Conservation (phyloP, 2,888 invertebrate species). For the Dolichomitus sp. region DNA sequence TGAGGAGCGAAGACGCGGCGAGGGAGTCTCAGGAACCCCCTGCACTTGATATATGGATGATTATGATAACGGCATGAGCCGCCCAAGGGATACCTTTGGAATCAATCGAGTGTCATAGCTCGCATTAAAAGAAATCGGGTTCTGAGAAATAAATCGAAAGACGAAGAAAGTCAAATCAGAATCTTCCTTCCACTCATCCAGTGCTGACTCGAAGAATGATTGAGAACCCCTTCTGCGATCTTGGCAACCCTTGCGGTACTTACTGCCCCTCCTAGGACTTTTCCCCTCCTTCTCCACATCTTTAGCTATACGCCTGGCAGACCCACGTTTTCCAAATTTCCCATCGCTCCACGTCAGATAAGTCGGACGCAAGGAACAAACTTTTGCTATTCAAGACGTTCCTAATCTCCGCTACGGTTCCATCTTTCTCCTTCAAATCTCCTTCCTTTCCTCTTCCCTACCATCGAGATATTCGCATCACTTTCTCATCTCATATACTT, state of each 20-base stretch:
- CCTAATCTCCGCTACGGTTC: slow-evolving; percentile 42
- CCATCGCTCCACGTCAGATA: slow-evolving; percentile 76
- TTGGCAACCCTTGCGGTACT: slow-evolving; percentile 26
- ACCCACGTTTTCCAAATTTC: slow-evolving; percentile 68
- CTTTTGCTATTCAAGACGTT: slow-evolving; percentile 68
- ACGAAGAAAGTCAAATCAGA: slow-evolving; percentile 21
- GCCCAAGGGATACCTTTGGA: slow-evolving; percentile 38
- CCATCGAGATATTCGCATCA: slow-evolving; percentile 36
- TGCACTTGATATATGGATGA: slow-evolving; percentile 53
- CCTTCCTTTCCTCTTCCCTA: slow-evolving; percentile 59
- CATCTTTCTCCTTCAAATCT: slow-evolving; percentile 42
- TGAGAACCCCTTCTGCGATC: slow-evolving; percentile 59
- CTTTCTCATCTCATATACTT: slow-evolving; percentile 44
- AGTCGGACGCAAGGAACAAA: slow-evolving; percentile 76
- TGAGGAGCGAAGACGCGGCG: not conserved
- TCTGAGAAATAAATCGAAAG: slow-evolving; percentile 61
- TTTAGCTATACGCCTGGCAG: slow-evolving; percentile 2
- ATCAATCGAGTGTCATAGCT: slow-evolving; percentile 63
- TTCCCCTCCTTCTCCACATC: slow-evolving; percentile 1
- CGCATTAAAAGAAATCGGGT: slow-evolving; percentile 72
- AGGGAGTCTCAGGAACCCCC: slow-evolving; percentile 6
- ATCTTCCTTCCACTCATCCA: slow-evolving; percentile 35
- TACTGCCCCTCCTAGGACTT: not conserved
- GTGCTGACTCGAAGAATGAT: slow-evolving; percentile 69
- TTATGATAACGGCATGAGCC: slow-evolving; percentile 60